Evolutionary conservation across 2,113 vertebrate genomes (phyloP).

Genomic region (Bubo scandiacus): DNA sequence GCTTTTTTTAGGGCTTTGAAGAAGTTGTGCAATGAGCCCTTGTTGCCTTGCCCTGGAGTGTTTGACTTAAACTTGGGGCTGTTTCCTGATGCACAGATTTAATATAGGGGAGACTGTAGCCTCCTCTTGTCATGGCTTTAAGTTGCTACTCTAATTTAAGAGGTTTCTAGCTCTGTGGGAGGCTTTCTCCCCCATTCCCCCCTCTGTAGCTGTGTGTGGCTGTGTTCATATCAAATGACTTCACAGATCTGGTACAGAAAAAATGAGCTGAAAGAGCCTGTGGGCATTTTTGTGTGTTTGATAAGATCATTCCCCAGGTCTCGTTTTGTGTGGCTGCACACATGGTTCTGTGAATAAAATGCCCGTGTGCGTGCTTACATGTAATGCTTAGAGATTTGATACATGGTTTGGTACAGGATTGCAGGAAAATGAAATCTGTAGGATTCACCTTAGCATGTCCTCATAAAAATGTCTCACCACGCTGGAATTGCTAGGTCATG

Average conservation of each 20-base stretch:
- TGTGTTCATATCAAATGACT: neutral
- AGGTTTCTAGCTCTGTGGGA: neutral
- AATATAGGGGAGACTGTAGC: neutral
- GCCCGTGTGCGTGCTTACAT: neutral
- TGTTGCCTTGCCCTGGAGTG: neutral
- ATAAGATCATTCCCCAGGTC: neutral
- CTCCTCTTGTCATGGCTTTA: neutral
- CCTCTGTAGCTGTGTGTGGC: neutral
- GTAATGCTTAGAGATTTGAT: neutral
- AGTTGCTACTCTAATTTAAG: neutral
- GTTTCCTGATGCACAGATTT: neutral
- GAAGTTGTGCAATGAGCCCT: neutral
- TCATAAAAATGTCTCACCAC: fast-evolving
- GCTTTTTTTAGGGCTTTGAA: neutral
- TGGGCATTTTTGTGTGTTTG: neutral
- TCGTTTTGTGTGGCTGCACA: neutral
- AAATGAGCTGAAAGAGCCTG: fast-evolving
- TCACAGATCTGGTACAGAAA: fast-evolving
- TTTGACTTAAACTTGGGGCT: neutral
- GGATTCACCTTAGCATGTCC: neutral
- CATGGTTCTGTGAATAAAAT: neutral
- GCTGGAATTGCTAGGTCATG: neutral
- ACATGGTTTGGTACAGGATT: neutral
- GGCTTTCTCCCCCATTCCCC: neutral
- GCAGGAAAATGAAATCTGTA: neutral